Base-by-base conservation (phyloP, 2,113 vertebrate species). In the Protobothrops flavoviridis region DNA sequence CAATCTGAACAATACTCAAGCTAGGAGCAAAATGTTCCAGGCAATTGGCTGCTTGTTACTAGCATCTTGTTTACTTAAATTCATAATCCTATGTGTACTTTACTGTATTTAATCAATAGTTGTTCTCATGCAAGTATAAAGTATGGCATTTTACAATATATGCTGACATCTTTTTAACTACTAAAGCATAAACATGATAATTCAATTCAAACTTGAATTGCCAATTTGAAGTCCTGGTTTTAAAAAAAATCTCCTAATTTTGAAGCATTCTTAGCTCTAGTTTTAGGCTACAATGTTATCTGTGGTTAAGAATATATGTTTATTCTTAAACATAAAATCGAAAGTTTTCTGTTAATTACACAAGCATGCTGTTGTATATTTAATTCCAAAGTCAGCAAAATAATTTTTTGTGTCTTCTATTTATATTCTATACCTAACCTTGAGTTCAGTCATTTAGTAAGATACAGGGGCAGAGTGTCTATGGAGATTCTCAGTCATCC, bases 1-100 rank as follows among this genome's bases (percentile, higher is more conserved):
- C 64, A 74, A 33, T 57, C 96, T 95, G 55, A 92, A 39, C 13
- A 81, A 23, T 88, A 33, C 64, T 33, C n/a, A 33, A 33, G 5
- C 13, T 74, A 74, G n/a, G 64, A 74, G 64, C 2, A 33, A 5
- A 2, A 74, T 74, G 13, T 74, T 74, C 64, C 64, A 74, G n/a
- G 5, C n/a, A 74, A n/a, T 74, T 74, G 64, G 13, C n/a, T 74
- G n/a, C n/a, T 33, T 74, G 5, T 74, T 74, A 74, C 17, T 20
- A 56, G 55, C n/a, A 74, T 6, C 13, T 33, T 33, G 12, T 33
- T 33, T 74, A 74, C n/a, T 74, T 74, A 33, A 33, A 17, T 74
- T 74, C n/a, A 33, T 74, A 74, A 69, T 17, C n/a, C 64, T 74
- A 74, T 33, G 13, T 33, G 64, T 74, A 33, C 13, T 74, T 74